Evolutionary conservation across 2,797 vertebrate species (phyloP).

Genomic region (Hephaestus fuliginosus): DNA sequence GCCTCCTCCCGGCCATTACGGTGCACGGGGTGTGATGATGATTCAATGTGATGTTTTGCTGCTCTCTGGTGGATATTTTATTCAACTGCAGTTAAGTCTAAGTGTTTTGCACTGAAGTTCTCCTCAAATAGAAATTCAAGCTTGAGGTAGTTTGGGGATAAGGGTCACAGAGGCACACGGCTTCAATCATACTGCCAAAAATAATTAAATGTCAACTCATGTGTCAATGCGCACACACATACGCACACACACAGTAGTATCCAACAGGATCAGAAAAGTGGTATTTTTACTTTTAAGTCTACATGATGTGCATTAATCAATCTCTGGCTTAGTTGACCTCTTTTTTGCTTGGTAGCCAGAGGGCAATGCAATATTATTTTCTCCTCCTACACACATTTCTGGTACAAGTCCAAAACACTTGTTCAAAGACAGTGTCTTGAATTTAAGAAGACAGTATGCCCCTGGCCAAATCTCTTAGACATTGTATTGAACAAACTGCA

Average conservation of each 20-base stretch:
- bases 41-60: constrained; percentile 53
- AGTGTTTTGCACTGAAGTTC: neutral
- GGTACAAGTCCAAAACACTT: neutral
- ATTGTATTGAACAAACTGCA: neutral
- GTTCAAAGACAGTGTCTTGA: neutral
- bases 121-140: neutral
- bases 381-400: neutral
- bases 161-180: neutral
- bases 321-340: neutral
- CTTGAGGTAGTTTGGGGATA: neutral
- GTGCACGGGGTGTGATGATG: too few species aligned
- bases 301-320: neutral
- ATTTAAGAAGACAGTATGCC: neutral
- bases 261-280: neutral
- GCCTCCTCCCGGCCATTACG: neutral
- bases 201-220: neutral
- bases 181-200: neutral
- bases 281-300: neutral
- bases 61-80: constrained; percentile 63
- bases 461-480: neutral
- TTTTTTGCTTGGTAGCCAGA: neutral
- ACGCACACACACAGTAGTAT: neutral
- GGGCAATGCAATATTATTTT: neutral
- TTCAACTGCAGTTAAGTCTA: constrained; percentile 27
- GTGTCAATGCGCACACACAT: too few species aligned